phyloP scores from a whole-genome alignment of 2,113 vertebrate genomes.

The Ctenodactylus gundi region DNA sequence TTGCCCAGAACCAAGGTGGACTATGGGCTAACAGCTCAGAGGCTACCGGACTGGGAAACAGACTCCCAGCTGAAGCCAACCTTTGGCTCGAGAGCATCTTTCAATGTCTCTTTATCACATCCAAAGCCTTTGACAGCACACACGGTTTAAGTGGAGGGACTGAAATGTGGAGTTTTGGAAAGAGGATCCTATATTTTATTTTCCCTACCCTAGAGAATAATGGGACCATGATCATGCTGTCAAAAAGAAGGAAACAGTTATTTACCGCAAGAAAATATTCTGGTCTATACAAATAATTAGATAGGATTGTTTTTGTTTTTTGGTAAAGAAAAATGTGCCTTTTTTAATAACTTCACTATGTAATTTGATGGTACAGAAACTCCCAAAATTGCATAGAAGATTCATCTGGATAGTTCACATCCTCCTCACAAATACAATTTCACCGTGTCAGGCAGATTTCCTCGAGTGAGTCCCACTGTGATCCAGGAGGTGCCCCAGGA shows the following conservation, averaged over 20 bases:
- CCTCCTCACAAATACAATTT: neutral
- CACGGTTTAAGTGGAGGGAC: rapidly evolving
- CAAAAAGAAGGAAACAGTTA: neutral
- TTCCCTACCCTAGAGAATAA: neutral
- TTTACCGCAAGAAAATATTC: neutral
- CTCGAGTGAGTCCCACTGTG: neutral
- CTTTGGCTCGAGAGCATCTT: too few species aligned
- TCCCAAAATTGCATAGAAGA: neutral
- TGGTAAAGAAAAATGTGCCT: neutral
- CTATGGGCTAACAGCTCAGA: too few species aligned
- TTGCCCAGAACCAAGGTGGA: too few species aligned
- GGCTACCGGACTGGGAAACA: too few species aligned
- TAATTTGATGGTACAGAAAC: neutral
- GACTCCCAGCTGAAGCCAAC: too few species aligned
- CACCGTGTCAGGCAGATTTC: neutral
- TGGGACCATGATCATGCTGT: neutral
- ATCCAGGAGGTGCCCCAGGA: neutral
- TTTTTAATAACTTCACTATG: neutral
- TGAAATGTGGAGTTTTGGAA: neutral
- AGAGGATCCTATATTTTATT: neutral
- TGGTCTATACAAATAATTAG: neutral
- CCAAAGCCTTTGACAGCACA: too few species aligned
- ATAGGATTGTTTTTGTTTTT: neutral
- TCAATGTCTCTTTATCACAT: too few species aligned
- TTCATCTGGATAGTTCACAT: neutral